Conservation (phyloP, 2,888 invertebrate species). For the Nemotelus pantherinus region DNA sequence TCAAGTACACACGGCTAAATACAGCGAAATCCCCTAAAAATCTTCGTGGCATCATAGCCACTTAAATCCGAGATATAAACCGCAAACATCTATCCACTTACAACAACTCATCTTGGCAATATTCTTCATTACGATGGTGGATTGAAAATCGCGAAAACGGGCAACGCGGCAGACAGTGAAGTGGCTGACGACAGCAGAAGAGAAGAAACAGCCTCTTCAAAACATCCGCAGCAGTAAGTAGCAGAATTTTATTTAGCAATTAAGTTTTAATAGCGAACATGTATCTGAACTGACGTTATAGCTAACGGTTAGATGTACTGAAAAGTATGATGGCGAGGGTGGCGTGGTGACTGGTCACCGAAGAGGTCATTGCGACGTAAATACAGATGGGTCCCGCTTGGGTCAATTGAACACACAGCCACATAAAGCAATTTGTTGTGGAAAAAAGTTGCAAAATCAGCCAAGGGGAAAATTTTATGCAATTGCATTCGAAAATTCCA, state of each 20-base stretch:
- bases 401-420: background rate
- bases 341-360: background rate
- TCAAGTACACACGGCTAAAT: too few species aligned
- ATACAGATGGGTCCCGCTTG: background rate
- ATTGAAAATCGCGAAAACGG: too few species aligned
- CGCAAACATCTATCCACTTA: background rate
- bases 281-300: background rate
- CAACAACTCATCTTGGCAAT: background rate
- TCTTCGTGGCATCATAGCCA: background rate
- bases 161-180: too few species aligned
- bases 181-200: background rate
- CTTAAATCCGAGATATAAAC: background rate
- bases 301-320: background rate
- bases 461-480: conserved; percentile 32
- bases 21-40: too few species aligned
- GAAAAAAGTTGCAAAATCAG: background rate
- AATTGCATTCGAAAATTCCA: background rate
- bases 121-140: background rate
- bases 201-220: background rate
- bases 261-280: conserved; percentile 21
- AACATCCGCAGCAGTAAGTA: conserved; percentile 36
- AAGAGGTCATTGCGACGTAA: background rate
- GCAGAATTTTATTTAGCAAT: conserved; percentile 33
- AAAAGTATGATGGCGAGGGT: background rate
- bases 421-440: background rate